A percentile compares a stretch with the other conserved stretches of the same genome.
Evolutionary conservation across 2,888 invertebrate genomes (phyloP).

Genomic region (Tetramorium bicarinatum): DNA sequence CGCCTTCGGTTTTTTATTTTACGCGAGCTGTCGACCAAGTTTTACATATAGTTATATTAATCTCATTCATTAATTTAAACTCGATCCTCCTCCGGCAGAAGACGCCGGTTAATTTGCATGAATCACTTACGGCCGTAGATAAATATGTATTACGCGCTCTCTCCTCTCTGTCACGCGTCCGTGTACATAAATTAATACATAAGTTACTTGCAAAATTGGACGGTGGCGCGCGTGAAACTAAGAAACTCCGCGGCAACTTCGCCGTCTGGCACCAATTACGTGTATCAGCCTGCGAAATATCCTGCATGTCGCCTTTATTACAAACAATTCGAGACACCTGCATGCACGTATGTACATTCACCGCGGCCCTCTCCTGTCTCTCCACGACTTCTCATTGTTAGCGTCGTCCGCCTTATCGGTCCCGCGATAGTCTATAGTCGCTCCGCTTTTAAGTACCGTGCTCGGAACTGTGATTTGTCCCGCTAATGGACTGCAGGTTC

Average conservation of each 20-base stretch:
- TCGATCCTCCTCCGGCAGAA: neutral
- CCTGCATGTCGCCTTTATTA: slow-evolving; percentile 45
- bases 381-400: neutral
- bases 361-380: slow-evolving; percentile 1
- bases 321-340: slow-evolving; percentile 50
- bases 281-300: slow-evolving; percentile 50
- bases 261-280: slow-evolving; percentile 47
- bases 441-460: neutral
- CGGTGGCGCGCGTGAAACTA: slow-evolving; percentile 21
- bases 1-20: neutral
- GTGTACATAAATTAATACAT: slow-evolving; percentile 42
- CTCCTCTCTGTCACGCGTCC: neutral
- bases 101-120: neutral
- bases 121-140: neutral
- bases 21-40: neutral
- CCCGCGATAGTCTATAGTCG: slow-evolving; percentile 35
- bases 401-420: slow-evolving; percentile 17
- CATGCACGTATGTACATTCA: slow-evolving; percentile 7
- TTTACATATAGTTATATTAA: neutral
- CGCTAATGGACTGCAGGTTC: neutral
- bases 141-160: neutral
- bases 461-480: neutral
- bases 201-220: slow-evolving; percentile 38
- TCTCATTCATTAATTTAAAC: neutral
- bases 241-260: slow-evolving; percentile 48